A percentile compares a stretch with the other conserved stretches of the same genome.
Evolutionary conservation across 92 coral and sea anemone genomes (phyloP).

Genomic region (Epizoanthus fatuus): DNA sequence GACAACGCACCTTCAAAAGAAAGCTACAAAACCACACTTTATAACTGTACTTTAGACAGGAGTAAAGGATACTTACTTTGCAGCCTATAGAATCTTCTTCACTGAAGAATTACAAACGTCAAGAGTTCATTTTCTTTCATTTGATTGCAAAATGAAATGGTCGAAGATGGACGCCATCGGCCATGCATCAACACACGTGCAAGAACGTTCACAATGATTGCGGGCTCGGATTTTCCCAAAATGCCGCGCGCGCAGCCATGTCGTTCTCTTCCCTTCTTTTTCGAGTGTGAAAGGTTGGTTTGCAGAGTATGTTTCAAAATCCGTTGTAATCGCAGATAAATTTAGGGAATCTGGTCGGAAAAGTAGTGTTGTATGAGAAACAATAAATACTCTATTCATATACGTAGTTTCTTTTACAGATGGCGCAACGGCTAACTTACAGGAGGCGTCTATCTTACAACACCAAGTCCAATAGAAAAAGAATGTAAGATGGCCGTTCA

Average conservation of each 20-base stretch:
- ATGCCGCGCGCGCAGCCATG: slow-evolving; percentile 73
- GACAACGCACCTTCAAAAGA: background rate
- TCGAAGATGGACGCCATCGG: background rate
- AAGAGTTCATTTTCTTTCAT: background rate
- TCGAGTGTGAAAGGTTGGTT: slow-evolving; percentile 53
- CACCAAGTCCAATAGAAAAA: slow-evolving; percentile 93
- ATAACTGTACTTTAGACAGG: background rate
- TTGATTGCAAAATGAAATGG: background rate
- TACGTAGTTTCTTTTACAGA: slow-evolving; percentile 67
- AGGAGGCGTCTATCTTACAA: slow-evolving; percentile 98
- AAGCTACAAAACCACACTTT: background rate
- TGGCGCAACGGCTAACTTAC: slow-evolving; percentile 98
- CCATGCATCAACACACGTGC: slow-evolving; percentile 67
- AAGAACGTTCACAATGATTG: slow-evolving; percentile 55
- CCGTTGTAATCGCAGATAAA: slow-evolving; percentile 70
- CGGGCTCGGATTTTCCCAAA: slow-evolving; percentile 78
- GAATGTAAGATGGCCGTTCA: slow-evolving; percentile 84
- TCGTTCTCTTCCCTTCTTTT: slow-evolving; percentile 86
- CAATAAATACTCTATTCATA: slow-evolving; percentile 30
- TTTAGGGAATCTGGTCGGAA: background rate
- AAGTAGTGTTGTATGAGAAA: background rate
- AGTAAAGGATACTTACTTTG: background rate
- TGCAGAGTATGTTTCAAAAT: slow-evolving; percentile 45
- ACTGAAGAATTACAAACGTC: background rate
- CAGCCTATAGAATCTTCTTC: slow-evolving; percentile 6